Evolutionary conservation across 1,140 invertebrate genomes (phyloP).

Genomic region (Apis dorsata): DNA sequence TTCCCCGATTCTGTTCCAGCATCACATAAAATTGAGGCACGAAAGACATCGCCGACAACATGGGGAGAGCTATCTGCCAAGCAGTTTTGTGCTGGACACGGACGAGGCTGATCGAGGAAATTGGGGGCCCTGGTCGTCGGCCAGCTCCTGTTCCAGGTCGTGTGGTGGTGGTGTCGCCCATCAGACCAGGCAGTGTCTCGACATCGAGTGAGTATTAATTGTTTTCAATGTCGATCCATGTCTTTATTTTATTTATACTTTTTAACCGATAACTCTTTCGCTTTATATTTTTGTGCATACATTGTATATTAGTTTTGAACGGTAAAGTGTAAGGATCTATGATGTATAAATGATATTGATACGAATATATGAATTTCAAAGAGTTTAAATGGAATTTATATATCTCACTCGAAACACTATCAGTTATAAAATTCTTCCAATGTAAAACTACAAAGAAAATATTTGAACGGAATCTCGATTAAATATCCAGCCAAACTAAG

Average conservation of each 20-base stretch:
- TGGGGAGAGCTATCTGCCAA: constrained; percentile 85
- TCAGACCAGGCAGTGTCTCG: constrained; percentile 86
- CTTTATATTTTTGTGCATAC: no score
- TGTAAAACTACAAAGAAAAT: no score
- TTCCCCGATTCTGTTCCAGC: constrained; percentile 69
- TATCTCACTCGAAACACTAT: no score
- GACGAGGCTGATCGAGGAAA: constrained; percentile 82
- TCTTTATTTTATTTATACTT: no score
- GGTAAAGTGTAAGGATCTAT: no score
- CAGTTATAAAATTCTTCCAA: no score
- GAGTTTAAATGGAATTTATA: no score
- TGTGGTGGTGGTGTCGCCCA: constrained; percentile 93
- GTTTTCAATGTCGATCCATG: background rate
- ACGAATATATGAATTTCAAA: no score
- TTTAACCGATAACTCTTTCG: no score
- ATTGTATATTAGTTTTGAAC: no score
- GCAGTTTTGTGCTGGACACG: constrained; percentile 84
- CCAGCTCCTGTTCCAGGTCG: constrained; percentile 89
- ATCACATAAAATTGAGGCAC: constrained; percentile 79
- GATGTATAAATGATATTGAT: no score
- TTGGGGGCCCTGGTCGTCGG: constrained; percentile 89
- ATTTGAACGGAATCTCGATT: no score
- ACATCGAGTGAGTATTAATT: constrained; percentile 80
- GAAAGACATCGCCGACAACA: constrained; percentile 86
- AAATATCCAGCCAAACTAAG: background rate